These are phyloP conservation scores for Pantala flavescens DNA, from an alignment of 1,140 invertebrate genomes.

Conservation along the genomic window DNA sequence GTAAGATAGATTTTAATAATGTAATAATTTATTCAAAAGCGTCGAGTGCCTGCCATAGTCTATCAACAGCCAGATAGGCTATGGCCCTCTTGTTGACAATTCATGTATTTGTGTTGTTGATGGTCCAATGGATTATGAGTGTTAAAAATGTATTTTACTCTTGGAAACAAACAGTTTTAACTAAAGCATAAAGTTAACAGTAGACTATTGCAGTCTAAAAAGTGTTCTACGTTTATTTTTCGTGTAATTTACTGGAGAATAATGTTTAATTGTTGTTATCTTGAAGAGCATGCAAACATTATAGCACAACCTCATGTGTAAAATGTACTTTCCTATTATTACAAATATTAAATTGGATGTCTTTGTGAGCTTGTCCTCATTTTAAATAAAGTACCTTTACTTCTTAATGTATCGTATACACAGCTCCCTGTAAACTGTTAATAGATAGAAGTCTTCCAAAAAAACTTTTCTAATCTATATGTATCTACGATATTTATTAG, in stretches of 20 bases:
- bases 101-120: neutral
- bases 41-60: neutral
- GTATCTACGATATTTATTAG: no score
- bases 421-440: no score
- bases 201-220: neutral
- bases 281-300: no score
- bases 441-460: no score
- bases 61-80: constrained; percentile 8
- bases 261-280: neutral
- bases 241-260: neutral
- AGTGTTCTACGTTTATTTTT: neutral
- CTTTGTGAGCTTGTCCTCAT: no score
- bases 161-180: neutral
- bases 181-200: neutral
- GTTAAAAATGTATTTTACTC: neutral
- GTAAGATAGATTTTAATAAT: no score
- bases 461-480: no score
- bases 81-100: neutral
- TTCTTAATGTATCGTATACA: no score
- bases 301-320: no score
- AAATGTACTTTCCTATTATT: no score
- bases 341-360: no score
- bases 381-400: no score
- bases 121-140: neutral
- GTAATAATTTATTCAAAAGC: neutral